Evolutionary conservation across 2,797 vertebrate genomes (phyloP).

Genomic region (Vipera ursinii): DNA sequence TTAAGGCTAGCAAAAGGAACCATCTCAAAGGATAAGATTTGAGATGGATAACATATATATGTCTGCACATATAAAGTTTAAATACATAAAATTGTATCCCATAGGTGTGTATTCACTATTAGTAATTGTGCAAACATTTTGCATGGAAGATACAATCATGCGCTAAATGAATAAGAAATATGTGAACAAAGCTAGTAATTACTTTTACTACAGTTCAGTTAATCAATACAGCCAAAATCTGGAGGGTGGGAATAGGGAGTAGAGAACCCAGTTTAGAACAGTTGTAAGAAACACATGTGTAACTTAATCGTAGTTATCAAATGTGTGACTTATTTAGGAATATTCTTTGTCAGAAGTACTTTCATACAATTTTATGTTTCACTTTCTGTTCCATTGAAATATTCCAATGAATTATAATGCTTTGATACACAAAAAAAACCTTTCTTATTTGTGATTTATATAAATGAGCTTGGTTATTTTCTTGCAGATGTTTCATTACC

Average conservation of each 20-base stretch:
- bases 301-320: background rate
- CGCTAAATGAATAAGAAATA: background rate
- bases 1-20: no score
- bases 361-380: background rate
- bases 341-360: background rate
- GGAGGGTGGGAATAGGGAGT: background rate
- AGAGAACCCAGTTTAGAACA: background rate
- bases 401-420: background rate
- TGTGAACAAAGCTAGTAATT: background rate
- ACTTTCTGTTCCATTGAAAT: background rate
- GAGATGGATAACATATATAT: no score
- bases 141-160: no score
- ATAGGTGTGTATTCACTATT: background rate
- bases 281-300: background rate
- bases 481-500: background rate
- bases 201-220: background rate
- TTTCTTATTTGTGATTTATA: background rate
- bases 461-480: background rate
- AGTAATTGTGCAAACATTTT: background rate
- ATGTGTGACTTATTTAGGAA: background rate
- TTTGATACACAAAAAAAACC: background rate
- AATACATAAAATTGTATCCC: background rate
- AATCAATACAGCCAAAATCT: background rate
- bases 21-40: background rate
- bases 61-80: background rate